Evolutionary conservation across 2,113 vertebrate genomes (phyloP), one percentile per base, ranked within the genome.

Genomic region (Ancistrus triradiatus): DNA sequence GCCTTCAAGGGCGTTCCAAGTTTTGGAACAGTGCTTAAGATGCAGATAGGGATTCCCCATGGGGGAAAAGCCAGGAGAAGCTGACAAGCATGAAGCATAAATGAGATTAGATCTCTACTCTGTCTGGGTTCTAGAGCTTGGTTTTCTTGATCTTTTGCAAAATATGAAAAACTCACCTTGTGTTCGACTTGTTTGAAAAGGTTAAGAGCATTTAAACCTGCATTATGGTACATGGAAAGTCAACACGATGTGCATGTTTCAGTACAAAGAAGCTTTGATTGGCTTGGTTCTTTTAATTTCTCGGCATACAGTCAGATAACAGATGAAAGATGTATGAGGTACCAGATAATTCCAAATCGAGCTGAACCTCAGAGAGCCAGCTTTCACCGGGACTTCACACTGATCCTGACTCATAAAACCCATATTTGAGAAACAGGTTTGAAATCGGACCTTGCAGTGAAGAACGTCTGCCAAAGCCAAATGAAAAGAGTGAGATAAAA

Each of bases 381-480:
- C 52, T 63, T 70, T 55, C 7, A 9, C 27, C 25, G 31, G 63
- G 68, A 64, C 68, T 59, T 14, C 24, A 19, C 21, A 37, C 31
- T 53, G 66, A 63, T 63, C 42, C 14, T 47, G 55, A 63, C 55
- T 74, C 60, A 57, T 40, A 33, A 55, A 46, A 42, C 4, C 33
- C 69, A 68, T 49, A 65, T 60, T 57, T 65, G 56, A 13, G 61
- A 33, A 67, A 65, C 60, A 71, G 55, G 42, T 46, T 63, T 63
- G 59, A 75, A 71, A 72, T 59, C 27, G 18, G 55, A 68, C 25
- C 42, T 47, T 48, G 38, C 27, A 61, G 55, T 74, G 52, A 52
- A 48, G 7, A 37, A 58, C 25, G 13, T 22, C 28, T 68, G 69
- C 48, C 63, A 68, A 63, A 60, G 15, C 24, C 21, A 49, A 66